Percentiles rank a stretch among this genome's conserved stretches.
Evolutionary conservation across 2,113 vertebrate genomes (phyloP).

Genomic region (Rafetus swinhoei): DNA sequence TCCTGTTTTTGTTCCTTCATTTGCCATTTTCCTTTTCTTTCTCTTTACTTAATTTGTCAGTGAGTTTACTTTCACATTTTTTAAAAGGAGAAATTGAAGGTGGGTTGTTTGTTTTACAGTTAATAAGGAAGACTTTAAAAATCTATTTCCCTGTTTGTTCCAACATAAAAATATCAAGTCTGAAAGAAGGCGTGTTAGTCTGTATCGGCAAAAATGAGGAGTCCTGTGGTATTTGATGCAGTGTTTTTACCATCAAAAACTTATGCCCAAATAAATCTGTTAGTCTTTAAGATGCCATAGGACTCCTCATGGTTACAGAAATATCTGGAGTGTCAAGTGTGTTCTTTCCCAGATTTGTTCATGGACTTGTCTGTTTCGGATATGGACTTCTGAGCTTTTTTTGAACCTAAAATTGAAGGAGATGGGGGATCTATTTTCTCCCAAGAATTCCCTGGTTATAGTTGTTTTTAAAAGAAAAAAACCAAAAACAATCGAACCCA

Average conservation of each 20-base stretch:
- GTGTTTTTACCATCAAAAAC: no score
- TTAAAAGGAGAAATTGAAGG: background rate
- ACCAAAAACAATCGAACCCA: background rate
- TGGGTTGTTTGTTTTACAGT: no score
- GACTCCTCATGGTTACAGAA: no score
- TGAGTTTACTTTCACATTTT: background rate
- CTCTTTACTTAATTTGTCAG: background rate
- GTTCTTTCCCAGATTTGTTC: background rate
- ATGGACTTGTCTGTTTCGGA: background rate
- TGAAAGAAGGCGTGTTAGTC: no score
- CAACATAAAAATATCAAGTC: background rate
- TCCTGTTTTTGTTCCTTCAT: background rate
- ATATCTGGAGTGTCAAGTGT: background rate
- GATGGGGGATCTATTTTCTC: background rate
- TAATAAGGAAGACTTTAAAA: background rate
- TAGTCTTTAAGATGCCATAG: no score
- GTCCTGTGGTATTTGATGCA: no score
- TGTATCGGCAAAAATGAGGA: no score
- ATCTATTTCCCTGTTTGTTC: background rate
- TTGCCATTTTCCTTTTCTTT: background rate
- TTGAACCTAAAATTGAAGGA: background rate
- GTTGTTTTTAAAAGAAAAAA: background rate
- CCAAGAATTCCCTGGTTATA: background rate
- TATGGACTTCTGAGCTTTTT: background rate
- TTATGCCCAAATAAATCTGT: no score